Conservation (phyloP, 2,888 invertebrate species). For the Antitype chi region DNA sequence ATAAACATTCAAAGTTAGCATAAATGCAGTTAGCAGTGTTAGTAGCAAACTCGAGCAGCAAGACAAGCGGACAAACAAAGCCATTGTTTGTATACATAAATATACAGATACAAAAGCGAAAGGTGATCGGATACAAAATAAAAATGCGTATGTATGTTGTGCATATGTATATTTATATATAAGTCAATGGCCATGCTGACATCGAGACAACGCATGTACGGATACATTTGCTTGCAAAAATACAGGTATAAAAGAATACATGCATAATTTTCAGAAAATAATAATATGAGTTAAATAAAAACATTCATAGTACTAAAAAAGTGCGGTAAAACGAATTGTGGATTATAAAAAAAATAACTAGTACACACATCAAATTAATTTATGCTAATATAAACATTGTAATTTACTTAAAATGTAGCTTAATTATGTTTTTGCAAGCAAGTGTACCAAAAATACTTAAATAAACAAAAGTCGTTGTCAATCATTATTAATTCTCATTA, state of each 20-base stretch:
- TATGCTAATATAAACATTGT: background rate
- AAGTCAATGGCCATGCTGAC: slow-evolving; percentile 87
- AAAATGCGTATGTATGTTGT: slow-evolving; percentile 79
- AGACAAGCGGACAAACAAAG: slow-evolving; percentile 71
- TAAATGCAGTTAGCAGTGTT: slow-evolving; percentile 20
- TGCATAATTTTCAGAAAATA: slow-evolving; percentile 19
- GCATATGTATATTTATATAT: slow-evolving; percentile 85
- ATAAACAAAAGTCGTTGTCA: slow-evolving; percentile 43
- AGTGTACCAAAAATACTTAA: slow-evolving; percentile 37
- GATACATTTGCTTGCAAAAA: slow-evolving; percentile 57
- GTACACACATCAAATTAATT: background rate
- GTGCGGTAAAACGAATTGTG: background rate
- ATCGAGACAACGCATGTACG: slow-evolving; percentile 43
- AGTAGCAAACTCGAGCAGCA: slow-evolving; percentile 27
- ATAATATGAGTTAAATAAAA: background rate
- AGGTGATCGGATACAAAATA: slow-evolving; percentile 75
- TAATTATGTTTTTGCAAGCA: slow-evolving; percentile 40
- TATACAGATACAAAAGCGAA: slow-evolving; percentile 74
- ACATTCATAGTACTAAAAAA: background rate
- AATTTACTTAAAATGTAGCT: background rate
- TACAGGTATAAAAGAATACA: slow-evolving; percentile 17
- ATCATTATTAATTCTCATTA: no score
- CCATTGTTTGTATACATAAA: slow-evolving; percentile 85
- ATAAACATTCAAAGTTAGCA: background rate
- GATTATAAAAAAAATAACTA: background rate